Evolutionary conservation across 2,888 invertebrate species (phyloP).

Genomic region (Ceramica pisi): DNA sequence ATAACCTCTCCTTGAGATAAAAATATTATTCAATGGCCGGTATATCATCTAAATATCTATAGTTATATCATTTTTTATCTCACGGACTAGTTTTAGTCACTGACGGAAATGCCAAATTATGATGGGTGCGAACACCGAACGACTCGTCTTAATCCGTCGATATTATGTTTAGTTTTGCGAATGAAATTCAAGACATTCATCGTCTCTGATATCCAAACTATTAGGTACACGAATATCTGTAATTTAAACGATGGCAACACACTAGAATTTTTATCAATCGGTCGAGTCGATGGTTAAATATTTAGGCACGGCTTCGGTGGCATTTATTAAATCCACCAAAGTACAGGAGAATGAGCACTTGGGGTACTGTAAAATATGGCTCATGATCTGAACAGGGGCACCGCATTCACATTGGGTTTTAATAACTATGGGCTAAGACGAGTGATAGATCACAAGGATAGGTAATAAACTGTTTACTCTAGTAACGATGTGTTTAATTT

Average conservation of each 20-base stretch:
- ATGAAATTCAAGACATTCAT: conserved; percentile 2
- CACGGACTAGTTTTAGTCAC: conserved; percentile 20
- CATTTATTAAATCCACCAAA: too few species aligned
- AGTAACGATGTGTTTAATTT: conserved; percentile 3
- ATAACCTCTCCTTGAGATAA: conserved; percentile 24
- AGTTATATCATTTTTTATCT: conserved; percentile 29
- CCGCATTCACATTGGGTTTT: too few species aligned
- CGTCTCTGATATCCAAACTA: not conserved
- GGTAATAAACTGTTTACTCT: not conserved
- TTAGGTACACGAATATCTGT: not conserved
- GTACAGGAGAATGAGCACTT: too few species aligned
- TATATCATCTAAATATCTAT: conserved; percentile 24
- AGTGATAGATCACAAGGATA: too few species aligned
- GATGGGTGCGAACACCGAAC: not conserved
- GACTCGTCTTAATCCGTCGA: conserved; percentile 11
- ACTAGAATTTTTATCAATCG: not conserved
- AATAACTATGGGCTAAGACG: too few species aligned
- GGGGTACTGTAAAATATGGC: too few species aligned
- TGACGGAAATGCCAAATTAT: conserved; percentile 48
- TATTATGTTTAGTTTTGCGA: not conserved
- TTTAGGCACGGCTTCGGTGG: too few species aligned
- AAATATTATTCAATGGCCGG: conserved; percentile 23
- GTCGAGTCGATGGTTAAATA: too few species aligned
- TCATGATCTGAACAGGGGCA: too few species aligned
- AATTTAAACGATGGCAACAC: not conserved